phyloP scores from a whole-genome alignment of 2,888 invertebrate genomes.

The Craniophora ligustri region DNA sequence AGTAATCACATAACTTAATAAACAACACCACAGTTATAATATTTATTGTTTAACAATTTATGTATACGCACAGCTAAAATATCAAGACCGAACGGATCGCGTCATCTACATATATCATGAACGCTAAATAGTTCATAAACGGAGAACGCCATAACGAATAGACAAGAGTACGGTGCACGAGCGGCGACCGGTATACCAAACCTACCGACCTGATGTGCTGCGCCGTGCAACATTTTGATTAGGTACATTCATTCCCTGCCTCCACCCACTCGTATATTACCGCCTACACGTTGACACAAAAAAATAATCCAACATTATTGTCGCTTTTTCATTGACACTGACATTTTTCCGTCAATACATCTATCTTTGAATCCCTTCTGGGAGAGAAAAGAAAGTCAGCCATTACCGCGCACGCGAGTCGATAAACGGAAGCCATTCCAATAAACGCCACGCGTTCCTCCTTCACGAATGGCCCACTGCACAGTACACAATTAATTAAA shows the following conservation, averaged over 20 bases:
- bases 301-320: constrained; percentile 56
- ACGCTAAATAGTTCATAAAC: constrained; percentile 23
- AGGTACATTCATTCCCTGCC: constrained; percentile 76
- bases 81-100: constrained; percentile 13
- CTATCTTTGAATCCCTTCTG: constrained; percentile 62
- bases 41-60: constrained; percentile 24
- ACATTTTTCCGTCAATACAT: constrained; percentile 49
- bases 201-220: constrained; percentile 14
- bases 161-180: constrained; percentile 35
- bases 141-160: constrained; percentile 34
- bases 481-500: constrained; percentile 52
- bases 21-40: constrained; percentile 3
- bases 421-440: constrained; percentile 86
- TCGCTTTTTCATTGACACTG: constrained; percentile 44
- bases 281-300: constrained; percentile 60
- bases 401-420: constrained; percentile 88
- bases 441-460: constrained; percentile 77
- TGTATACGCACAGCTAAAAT: constrained; percentile 7
- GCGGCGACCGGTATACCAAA: constrained; percentile 44
- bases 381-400: constrained; percentile 83
- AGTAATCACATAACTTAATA: neutral
- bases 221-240: constrained; percentile 59
- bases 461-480: constrained; percentile 36
- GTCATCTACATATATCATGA: constrained; percentile 7
- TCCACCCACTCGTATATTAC: constrained; percentile 70